Conservation (phyloP, 2,888 invertebrate genomes). For the Atethmia centrago region DNA sequence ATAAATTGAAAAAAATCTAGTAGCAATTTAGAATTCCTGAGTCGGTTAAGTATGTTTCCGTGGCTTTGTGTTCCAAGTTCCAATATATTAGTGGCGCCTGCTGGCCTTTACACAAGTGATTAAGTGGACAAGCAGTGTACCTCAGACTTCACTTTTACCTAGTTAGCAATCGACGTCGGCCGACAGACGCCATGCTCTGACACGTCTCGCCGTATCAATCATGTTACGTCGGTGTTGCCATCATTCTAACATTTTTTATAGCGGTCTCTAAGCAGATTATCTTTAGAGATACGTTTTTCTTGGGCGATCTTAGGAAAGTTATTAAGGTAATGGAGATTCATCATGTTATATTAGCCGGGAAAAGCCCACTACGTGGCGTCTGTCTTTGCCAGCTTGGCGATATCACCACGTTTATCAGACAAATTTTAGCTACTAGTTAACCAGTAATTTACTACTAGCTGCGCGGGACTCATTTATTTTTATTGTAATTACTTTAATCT, state of each 20-base stretch:
- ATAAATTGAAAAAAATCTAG: conserved; percentile 32
- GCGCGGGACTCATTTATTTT: no score
- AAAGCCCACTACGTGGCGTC: neutral
- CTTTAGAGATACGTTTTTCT: conserved; percentile 40
- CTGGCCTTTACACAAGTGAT: conserved; percentile 52
- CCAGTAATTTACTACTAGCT: no score
- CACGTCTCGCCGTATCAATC: conserved; percentile 72
- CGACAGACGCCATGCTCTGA: conserved; percentile 63
- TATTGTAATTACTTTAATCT: no score
- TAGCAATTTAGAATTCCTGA: conserved; percentile 35
- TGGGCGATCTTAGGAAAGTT: conserved; percentile 33
- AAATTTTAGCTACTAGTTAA: neutral
- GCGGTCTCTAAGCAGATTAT: conserved; percentile 44
- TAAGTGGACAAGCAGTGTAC: conserved; percentile 55
- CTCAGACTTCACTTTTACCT: conserved; percentile 58
- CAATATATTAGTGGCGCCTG: conserved; percentile 55
- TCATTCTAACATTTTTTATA: conserved; percentile 52
- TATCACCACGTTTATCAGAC: neutral
- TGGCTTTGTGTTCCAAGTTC: conserved; percentile 47
- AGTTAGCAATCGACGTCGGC: conserved; percentile 56
- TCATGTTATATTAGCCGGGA: neutral
- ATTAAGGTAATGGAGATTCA: conserved; percentile 34
- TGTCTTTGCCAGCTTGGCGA: neutral
- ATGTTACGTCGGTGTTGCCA: conserved; percentile 59
- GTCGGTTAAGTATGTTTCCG: neutral